Conservation (phyloP, 2,797 vertebrate genomes). For the Megaceryle alcyon region DNA sequence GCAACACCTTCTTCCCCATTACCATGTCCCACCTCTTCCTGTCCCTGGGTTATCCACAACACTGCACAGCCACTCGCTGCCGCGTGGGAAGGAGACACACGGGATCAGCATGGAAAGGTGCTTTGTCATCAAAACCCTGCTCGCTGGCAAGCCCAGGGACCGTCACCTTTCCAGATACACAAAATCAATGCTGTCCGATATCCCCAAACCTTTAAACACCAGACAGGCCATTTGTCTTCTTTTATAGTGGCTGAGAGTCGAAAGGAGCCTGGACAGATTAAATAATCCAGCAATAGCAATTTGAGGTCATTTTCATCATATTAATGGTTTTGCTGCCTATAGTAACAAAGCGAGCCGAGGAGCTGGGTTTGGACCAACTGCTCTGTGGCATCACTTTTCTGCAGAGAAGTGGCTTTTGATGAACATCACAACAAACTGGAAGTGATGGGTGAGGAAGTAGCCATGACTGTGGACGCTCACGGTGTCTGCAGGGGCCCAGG, state of each 20-base stretch:
- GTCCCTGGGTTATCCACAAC: accelerated
- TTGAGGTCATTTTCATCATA: slow-evolving; percentile 24
- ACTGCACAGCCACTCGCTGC: accelerated
- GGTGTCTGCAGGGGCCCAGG: neutral
- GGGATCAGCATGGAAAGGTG: accelerated
- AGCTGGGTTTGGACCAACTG: neutral
- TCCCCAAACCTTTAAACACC: slow-evolving; percentile 12
- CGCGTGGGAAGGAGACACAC: accelerated
- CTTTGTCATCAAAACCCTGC: neutral
- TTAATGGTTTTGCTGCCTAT: neutral
- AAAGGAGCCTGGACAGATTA: neutral
- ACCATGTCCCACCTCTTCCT: neutral
- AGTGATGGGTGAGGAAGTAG: neutral
- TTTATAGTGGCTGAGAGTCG: neutral
- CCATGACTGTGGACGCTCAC: accelerated
- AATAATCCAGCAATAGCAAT: neutral
- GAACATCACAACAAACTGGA: neutral
- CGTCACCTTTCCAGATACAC: neutral
- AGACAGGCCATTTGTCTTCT: slow-evolving; percentile 54
- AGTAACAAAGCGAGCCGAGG: neutral
- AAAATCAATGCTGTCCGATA: slow-evolving; percentile 37
- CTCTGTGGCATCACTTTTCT: neutral
- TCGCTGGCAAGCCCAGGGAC: neutral
- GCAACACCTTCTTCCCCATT: neutral
- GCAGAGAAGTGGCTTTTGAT: accelerated